Evolutionary conservation across 2,797 vertebrate genomes (phyloP).

Genomic region (Acanthopagrus latus): DNA sequence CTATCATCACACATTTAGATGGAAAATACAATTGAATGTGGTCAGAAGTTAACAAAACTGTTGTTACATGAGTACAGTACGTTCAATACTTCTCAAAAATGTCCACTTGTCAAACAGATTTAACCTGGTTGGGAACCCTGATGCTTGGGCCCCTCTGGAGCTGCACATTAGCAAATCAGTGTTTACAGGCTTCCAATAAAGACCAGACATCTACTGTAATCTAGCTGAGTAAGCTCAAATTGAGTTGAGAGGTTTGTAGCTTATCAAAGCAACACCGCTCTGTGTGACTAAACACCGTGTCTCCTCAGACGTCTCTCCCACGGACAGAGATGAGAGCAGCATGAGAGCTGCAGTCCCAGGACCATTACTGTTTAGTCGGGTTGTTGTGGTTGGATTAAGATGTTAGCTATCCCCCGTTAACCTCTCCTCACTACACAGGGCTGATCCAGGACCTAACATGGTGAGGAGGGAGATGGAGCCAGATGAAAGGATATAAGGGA

Average conservation of each 20-base stretch:
- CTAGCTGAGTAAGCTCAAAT: conserved; percentile 28
- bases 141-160: not conserved
- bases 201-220: conserved; percentile 17
- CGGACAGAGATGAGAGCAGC: conserved; percentile 42
- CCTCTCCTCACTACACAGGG: conserved; percentile 61
- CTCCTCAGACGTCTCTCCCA: conserved; percentile 39
- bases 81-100: not conserved
- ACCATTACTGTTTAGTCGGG: conserved; percentile 66
- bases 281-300: conserved; percentile 29
- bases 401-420: conserved; percentile 78
- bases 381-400: conserved; percentile 86
- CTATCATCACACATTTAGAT: not conserved
- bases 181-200: conserved; percentile 42
- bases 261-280: conserved; percentile 53
- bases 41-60: not conserved
- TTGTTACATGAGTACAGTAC: not conserved
- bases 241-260: conserved; percentile 39
- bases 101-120: not conserved
- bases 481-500: conserved; percentile 66
- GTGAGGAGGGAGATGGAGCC: conserved; percentile 49
- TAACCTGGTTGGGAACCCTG: not conserved
- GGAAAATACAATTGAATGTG: not conserved
- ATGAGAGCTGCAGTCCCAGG: conserved; percentile 50
- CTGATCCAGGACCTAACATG: conserved; percentile 59
- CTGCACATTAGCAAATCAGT: conserved; percentile 19